phyloP scores from a whole-genome alignment of 2,888 invertebrate species.

The Elegia similella region DNA sequence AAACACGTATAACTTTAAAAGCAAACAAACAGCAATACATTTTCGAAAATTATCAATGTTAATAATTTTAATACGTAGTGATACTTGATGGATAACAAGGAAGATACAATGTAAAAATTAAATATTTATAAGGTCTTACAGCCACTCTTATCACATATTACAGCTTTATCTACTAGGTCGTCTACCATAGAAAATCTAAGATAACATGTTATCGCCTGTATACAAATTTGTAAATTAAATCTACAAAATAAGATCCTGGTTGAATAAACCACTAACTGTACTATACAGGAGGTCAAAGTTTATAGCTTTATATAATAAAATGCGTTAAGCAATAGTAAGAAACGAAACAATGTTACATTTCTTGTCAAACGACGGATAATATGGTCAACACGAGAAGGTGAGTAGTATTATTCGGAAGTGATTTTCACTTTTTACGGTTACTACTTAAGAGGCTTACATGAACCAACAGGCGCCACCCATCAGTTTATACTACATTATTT shows the following conservation, averaged over 20 bases:
- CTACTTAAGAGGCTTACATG: too few species aligned
- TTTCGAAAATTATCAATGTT: conserved; percentile 32
- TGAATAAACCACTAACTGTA: conserved; percentile 47
- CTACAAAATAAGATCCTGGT: conserved; percentile 64
- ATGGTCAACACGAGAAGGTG: conserved; percentile 16
- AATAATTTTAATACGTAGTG: conserved; percentile 26
- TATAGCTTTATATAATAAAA: conserved; percentile 41
- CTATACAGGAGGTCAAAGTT: conserved; percentile 58
- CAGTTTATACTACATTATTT: too few species aligned
- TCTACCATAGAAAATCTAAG: conserved; percentile 80
- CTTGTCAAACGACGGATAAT: conserved; percentile 46
- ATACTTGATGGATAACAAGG: conserved; percentile 44
- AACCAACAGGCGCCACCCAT: too few species aligned
- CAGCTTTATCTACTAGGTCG: conserved; percentile 69
- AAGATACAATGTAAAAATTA: conserved; percentile 59
- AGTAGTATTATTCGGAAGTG: background rate
- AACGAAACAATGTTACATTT: conserved; percentile 44
- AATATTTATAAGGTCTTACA: conserved; percentile 63
- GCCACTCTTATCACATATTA: conserved; percentile 81
- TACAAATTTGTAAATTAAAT: conserved; percentile 68
- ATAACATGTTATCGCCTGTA: conserved; percentile 69
- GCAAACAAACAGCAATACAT: conserved; percentile 45
- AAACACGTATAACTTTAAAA: conserved; percentile 43
- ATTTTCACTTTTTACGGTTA: background rate
- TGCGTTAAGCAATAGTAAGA: conserved; percentile 57